These are phyloP conservation scores for Drosophila ogumai DNA, from an alignment of 1,140 invertebrate species.

Conservation along the genomic window DNA sequence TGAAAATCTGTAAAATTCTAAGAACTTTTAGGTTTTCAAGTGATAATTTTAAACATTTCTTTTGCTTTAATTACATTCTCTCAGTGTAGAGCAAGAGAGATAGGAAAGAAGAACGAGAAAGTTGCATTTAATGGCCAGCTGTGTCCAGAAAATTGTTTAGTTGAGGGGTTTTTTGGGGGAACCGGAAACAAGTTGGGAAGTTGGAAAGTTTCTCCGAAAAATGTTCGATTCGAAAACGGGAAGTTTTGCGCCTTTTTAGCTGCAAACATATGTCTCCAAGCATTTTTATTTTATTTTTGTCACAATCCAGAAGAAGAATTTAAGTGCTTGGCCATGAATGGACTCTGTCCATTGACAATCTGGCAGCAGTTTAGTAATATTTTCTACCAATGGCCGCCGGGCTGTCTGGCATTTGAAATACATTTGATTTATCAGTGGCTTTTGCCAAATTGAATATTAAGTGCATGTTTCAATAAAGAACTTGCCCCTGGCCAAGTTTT, in stretches of 20 bases:
- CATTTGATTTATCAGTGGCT: constrained; percentile 25
- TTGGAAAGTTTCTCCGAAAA: constrained; percentile 37
- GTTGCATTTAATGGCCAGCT: constrained; percentile 50
- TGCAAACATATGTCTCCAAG: constrained; percentile 21
- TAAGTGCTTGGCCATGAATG: constrained; percentile 11
- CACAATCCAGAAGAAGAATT: constrained; percentile 4
- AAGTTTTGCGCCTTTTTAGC: constrained; percentile 37
- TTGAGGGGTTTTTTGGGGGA: neutral
- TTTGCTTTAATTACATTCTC: too few species aligned
- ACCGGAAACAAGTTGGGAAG: constrained; percentile 40
- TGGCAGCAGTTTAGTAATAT: constrained; percentile 21
- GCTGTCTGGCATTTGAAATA: constrained; percentile 6
- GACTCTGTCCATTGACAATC: constrained; percentile 22
- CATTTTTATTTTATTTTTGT: neutral
- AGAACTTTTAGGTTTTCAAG: too few species aligned
- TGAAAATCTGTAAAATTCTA: too few species aligned
- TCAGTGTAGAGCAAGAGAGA: neutral
- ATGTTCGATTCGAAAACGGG: constrained; percentile 40
- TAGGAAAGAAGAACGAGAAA: neutral
- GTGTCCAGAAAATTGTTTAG: constrained; percentile 26
- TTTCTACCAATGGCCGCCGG: neutral
- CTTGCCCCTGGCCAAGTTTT: neutral
- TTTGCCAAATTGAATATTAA: constrained; percentile 28
- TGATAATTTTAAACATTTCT: too few species aligned
- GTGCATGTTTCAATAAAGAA: constrained; percentile 22